A percentile compares a stretch with the other conserved stretches of the same genome.
These are phyloP conservation scores for Drosophila lowei DNA, from an alignment of 1,140 invertebrate genomes.

Conservation along the genomic window DNA sequence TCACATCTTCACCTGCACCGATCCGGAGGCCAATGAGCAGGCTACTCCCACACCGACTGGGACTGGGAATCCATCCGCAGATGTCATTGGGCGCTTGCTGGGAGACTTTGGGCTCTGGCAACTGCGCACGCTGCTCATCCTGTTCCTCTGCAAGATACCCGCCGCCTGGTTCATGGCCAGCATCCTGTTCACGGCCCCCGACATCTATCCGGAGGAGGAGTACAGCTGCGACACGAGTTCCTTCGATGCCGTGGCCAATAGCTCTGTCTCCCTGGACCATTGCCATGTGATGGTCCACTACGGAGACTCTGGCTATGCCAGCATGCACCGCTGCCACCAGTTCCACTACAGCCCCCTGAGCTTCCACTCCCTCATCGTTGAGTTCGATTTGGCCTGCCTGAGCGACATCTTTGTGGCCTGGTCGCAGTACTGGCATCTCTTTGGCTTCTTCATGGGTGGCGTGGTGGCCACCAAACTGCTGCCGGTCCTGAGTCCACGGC, in stretches of 20 bases:
- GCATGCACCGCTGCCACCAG: conserved; percentile 53
- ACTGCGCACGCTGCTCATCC: conserved; percentile 73
- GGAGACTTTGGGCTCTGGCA: conserved; percentile 83
- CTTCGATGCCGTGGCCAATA: conserved; percentile 30
- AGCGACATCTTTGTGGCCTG: conserved; percentile 83
- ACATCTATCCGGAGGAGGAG: conserved; percentile 64
- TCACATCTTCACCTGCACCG: conserved; percentile 21
- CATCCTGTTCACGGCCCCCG: conserved; percentile 80
- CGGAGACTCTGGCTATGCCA: conserved; percentile 49
- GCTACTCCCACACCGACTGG: not conserved
- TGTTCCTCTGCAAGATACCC: conserved; percentile 83
- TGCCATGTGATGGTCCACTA: conserved; percentile 64
- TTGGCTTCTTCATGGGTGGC: conserved; percentile 82
- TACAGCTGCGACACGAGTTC: conserved; percentile 58
- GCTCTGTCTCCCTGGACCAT: conserved; percentile 58
- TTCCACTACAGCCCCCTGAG: conserved; percentile 54
- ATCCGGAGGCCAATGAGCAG: conserved; percentile 14
- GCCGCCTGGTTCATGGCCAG: conserved; percentile 84
- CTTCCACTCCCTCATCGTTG: conserved; percentile 78
- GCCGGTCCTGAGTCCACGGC: conserved; percentile 77
- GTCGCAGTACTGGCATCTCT: conserved; percentile 83
- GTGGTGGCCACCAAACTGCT: conserved; percentile 80
- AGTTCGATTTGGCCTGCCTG: conserved; percentile 83
- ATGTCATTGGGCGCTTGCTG: conserved; percentile 67
- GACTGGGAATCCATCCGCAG: conserved; percentile 10